A percentile compares a stretch with the other conserved stretches of the same genome.
Conservation (phyloP, 2,888 invertebrate genomes). For the Drosophila percnosoma region DNA sequence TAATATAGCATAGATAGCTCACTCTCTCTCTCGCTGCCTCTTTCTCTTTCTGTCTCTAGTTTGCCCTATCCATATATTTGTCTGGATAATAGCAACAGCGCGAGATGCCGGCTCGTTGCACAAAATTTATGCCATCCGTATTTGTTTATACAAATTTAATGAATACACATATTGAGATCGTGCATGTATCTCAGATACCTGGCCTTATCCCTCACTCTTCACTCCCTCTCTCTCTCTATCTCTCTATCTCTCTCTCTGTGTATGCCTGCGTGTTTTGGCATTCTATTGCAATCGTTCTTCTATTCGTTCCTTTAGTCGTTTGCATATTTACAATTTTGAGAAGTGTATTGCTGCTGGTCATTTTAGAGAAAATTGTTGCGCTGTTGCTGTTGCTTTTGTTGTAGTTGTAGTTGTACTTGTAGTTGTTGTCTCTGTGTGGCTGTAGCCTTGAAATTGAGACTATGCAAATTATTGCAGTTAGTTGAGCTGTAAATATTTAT, state of each 20-base stretch:
- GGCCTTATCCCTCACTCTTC: neutral
- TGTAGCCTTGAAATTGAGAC: neutral
- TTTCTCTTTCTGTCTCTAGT: neutral
- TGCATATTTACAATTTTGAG: conserved; percentile 31
- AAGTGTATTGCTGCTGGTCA: conserved; percentile 19
- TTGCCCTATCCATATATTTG: conserved; percentile 26
- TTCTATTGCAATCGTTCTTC: conserved; percentile 2
- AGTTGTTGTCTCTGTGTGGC: neutral
- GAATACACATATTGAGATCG: conserved; percentile 72
- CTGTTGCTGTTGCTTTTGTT: conserved; percentile 8
- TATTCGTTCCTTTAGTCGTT: conserved; percentile 1
- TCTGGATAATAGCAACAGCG: conserved; percentile 41
- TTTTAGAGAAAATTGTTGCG: conserved; percentile 13
- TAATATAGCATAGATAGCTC: conserved; percentile 52
- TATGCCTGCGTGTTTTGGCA: conserved; percentile 4
- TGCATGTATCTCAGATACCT: conserved; percentile 17
- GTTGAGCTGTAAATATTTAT: neutral
- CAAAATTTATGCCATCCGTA: conserved; percentile 79
- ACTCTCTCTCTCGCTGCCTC: neutral
- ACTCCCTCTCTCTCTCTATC: neutral
- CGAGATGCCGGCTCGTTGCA: conserved; percentile 49
- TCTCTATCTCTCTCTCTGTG: neutral
- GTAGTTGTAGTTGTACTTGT: neutral
- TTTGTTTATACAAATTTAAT: conserved; percentile 84
- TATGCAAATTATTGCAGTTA: neutral